phyloP scores from a whole-genome alignment of 2,113 vertebrate genomes.

The Rousettus leschenaultii region DNA sequence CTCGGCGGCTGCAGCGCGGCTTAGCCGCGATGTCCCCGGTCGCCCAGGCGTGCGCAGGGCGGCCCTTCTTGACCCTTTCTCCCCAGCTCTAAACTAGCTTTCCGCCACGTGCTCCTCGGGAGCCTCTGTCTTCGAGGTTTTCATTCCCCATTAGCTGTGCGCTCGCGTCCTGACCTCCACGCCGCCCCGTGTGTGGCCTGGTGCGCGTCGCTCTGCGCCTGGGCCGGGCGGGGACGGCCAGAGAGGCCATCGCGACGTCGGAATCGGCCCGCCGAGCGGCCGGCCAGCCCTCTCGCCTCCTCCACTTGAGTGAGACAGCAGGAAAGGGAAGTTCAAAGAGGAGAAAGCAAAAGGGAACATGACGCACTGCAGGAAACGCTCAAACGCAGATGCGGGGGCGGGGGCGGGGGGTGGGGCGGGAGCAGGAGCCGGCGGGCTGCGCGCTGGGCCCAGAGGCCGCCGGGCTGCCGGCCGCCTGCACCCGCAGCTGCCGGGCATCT shows the following conservation, averaged over 20 bases:
- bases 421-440: no score
- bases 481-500: not conserved
- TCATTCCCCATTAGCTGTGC: rapidly evolving
- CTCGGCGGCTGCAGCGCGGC: not conserved
- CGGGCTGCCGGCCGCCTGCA: no score
- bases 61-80: not conserved
- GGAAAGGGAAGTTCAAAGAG: not conserved
- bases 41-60: not conserved
- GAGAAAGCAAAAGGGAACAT: not conserved
- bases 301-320: not conserved
- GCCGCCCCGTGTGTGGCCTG: no score
- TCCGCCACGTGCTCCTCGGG: not conserved
- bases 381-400: not conserved
- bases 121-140: not conserved
- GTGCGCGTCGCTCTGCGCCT: no score
- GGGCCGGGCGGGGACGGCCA: no score
- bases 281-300: no score
- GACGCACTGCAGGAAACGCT: not conserved
- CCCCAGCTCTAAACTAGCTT: not conserved
- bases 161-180: no score
- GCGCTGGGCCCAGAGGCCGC: no score
- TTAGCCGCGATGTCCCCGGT: not conserved
- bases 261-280: no score
- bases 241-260: no score
- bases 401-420: not conserved